These are phyloP conservation scores for Cremastinae sp. DNA, from an alignment of 2,888 invertebrate genomes.

Conservation along the genomic window DNA sequence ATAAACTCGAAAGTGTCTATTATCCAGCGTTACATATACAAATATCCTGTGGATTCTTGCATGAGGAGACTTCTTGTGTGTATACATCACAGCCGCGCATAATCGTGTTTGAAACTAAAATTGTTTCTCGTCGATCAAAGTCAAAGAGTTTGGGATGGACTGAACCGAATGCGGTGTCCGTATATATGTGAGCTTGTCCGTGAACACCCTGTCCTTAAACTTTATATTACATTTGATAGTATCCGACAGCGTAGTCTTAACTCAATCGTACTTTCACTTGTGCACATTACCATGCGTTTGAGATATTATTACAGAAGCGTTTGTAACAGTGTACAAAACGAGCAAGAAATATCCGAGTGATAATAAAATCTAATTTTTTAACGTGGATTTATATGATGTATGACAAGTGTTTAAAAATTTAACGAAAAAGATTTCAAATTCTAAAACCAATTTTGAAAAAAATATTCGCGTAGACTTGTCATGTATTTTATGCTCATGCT, in stretches of 20 bases:
- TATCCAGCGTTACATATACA: constrained; percentile 15
- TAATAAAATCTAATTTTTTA: no score
- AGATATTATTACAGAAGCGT: no score
- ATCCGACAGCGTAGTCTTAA: constrained; percentile 16
- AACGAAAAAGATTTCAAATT: no score
- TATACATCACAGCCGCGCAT: background rate
- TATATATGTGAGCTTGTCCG: background rate
- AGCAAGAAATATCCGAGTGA: no score
- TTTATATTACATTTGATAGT: constrained; percentile 25
- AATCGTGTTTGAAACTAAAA: constrained; percentile 41
- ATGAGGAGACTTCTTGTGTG: background rate
- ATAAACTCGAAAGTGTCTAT: constrained; percentile 21
- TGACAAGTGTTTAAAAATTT: no score
- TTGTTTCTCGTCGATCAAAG: constrained; percentile 55
- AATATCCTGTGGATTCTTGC: no score
- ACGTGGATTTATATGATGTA: no score
- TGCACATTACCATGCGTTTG: background rate
- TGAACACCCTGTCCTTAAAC: background rate
- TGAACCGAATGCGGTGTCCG: background rate
- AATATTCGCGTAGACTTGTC: no score
- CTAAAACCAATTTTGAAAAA: no score
- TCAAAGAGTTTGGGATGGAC: constrained; percentile 35
- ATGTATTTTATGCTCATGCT: no score
- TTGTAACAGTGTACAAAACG: no score
- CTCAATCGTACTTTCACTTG: background rate